Conservation (phyloP, 64 coral and sea anemone species). For the Acropora yongei region DNA sequence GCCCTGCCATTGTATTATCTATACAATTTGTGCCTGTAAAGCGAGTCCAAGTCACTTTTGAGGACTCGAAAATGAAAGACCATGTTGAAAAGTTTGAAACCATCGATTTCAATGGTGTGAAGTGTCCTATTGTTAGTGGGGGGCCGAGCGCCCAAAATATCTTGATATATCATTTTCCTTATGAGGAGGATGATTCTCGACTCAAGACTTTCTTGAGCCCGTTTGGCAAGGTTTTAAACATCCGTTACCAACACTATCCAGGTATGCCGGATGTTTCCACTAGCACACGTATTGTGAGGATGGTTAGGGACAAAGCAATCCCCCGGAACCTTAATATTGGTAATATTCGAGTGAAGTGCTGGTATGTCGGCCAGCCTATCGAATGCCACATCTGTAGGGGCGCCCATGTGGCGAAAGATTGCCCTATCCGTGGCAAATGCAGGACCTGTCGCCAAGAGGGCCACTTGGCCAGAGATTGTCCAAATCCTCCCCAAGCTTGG, state of each 20-base stretch:
- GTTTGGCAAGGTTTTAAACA: not conserved
- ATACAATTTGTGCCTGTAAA: too few species aligned
- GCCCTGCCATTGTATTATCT: too few species aligned
- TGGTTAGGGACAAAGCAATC: not conserved
- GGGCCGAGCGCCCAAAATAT: too few species aligned
- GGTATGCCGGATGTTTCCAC: not conserved
- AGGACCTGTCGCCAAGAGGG: not conserved
- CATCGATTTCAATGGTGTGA: too few species aligned
- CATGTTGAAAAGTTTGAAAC: too few species aligned
- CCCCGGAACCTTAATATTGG: not conserved
- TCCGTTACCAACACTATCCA: not conserved
- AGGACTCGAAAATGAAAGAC: too few species aligned
- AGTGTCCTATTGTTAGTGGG: too few species aligned
- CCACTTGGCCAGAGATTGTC: not conserved
- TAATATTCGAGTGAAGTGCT: not conserved
- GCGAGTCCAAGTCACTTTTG: too few species aligned
- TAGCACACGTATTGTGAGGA: not conserved
- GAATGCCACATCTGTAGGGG: not conserved
- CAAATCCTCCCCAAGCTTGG: not conserved
- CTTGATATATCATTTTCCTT: not conserved
- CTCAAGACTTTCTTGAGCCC: not conserved
- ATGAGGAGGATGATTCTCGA: too few species aligned
- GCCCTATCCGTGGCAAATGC: not conserved
- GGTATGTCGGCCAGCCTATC: not conserved
- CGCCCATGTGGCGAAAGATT: not conserved